Base-by-base conservation (phyloP, 2,797 vertebrate species). In the Scolopax bukidnonensis region DNA sequence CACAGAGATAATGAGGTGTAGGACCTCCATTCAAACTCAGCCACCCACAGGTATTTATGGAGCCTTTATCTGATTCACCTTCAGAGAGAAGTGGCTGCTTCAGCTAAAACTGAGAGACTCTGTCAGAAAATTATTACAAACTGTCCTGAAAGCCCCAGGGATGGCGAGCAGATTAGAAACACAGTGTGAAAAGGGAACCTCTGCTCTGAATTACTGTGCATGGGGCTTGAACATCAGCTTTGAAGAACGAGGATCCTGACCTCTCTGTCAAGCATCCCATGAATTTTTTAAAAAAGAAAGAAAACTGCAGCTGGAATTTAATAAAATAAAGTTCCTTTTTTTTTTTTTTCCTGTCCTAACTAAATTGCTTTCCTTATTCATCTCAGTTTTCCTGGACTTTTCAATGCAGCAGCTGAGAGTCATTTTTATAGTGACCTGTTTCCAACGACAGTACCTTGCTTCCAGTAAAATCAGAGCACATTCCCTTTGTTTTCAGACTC, bases 391-490 rank as follows among this genome's bases (percentile, higher is more conserved):
- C 76, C 71, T 36, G 32, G 84, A 75, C 27, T 78, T 92, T 93
- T 84, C 69, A 75, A 18, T 24, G 21, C 38, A 41, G 53, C 38
- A 76, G 20, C 50, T 4, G 16, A 56, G 59, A 68, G n/a, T 33
- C 9, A 1, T 78, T 93, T 86, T 89, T 23, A 24, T 59, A 89
- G 23, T 32, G 79, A 94, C 48, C 71, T 36, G 45, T 88, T 85
- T 85, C 76, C 50, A 90, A 48, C 1, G 17, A 45, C 67, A 63
- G 63, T 78, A 89, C 89, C 79, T 96, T 95, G n/a, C 85, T 94
- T 90, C 83, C 91, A 94, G 90, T 88, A 79, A 94, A 94, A 96
- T 91, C 89, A 82, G 77, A 91, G 80, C 74, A 40, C 89, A 65
- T 76, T 84, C 47, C 54, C 77, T 89, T 91, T 90, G 86, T 93